phyloP scores from a whole-genome alignment of 92 coral and sea anemone genomes.

The Pocillopora grandis region DNA sequence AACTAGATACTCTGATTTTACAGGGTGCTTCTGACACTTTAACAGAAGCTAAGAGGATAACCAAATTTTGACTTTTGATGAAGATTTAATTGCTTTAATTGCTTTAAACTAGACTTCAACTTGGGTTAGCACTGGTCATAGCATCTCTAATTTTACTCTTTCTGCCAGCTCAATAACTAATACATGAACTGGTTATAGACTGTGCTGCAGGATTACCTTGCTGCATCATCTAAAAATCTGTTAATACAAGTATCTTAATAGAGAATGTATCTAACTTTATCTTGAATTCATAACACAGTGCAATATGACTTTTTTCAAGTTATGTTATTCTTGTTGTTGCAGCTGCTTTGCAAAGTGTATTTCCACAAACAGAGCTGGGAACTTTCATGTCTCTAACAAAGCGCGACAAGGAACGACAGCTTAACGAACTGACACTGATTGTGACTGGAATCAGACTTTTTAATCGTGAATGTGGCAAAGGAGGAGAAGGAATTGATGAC shows the following conservation, averaged over 20 bases:
- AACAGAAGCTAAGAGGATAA: too few species aligned
- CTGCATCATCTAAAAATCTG: too few species aligned
- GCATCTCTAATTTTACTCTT: too few species aligned
- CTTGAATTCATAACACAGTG: background rate
- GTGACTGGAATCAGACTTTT: slow-evolving; percentile 97
- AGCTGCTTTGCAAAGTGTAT: slow-evolving; percentile 99
- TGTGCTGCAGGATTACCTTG: too few species aligned
- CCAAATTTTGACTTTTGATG: too few species aligned
- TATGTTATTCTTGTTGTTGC: background rate
- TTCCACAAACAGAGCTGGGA: slow-evolving; percentile 99
- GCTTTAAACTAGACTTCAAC: too few species aligned
- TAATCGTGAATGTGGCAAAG: slow-evolving; percentile 98
- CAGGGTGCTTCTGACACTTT: too few species aligned
- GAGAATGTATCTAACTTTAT: background rate
- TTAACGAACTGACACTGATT: slow-evolving; percentile 90
- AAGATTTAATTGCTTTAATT: too few species aligned
- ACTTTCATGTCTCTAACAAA: slow-evolving; percentile 97
- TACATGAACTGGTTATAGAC: too few species aligned
- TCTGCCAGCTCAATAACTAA: background rate
- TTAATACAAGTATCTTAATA: too few species aligned
- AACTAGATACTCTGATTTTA: too few species aligned
- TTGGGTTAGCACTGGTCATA: too few species aligned
- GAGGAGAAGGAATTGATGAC: slow-evolving; percentile 99
- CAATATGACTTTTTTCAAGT: background rate
- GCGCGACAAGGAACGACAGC: slow-evolving; percentile 95